Evolutionary conservation across 2,888 invertebrate genomes (phyloP), one percentile per base, ranked within the genome.

Genomic region (Eulithis testata): DNA sequence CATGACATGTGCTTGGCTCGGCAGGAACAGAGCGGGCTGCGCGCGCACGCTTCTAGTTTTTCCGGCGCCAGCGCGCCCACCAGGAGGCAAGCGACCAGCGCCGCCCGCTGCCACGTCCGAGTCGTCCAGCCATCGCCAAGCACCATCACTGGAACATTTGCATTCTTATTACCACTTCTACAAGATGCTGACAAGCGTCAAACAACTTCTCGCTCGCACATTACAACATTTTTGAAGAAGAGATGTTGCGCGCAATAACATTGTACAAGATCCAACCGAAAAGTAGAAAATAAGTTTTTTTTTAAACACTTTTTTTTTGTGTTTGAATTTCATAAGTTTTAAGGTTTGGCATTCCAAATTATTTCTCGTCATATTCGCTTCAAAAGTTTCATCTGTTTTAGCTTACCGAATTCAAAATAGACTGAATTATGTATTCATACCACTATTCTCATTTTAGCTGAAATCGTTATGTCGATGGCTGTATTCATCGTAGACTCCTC

Each of bases 21-120:
- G 85, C 96, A 96, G 75, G 95, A 94, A 87, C 96, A 96, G 88
- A 96, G 95, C 36, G 95, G 94, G 87, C 96, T 96, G 87, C 95
- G 94, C 68, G 94, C 93, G 85, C 96, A 96, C 40, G 94, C 94
- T 76, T 94, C 93, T 68, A 93, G 89, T 77, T 83, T 85, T 73
- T 89, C 87, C 60, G 91, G 91, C 67, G 91, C 88, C 77, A 90
- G 85, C 71, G 90, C 79, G 60, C 88, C 86, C 73, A 83, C 87
- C 78, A 91, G 85, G 75, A 90, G 79, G 81, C 89, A 93, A 61
- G 84, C 86, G 71, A 89, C 84, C 85, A 91, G 85, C 83, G 86
- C 84, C 81, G 84, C 87, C 73, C 84, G 79, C 76, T 84, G 88
- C 84, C 91, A 87, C 88, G 87, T 87, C 83, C 86, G 81, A 79